phyloP scores from a whole-genome alignment of 1,140 invertebrate species.

The Drosophila fuyamai region DNA sequence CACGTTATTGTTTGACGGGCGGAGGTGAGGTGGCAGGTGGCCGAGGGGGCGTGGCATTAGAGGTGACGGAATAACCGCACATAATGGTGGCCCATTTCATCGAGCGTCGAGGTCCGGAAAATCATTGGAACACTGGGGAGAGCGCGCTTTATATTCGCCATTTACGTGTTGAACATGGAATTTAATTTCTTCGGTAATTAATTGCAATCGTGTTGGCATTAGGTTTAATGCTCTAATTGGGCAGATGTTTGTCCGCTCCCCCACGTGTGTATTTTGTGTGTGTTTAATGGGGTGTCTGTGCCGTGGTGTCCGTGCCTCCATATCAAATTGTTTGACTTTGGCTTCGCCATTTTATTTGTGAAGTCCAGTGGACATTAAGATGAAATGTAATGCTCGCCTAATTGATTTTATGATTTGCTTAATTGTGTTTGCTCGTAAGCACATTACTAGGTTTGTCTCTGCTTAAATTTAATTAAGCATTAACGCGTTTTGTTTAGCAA shows the following conservation, averaged over 20 bases:
- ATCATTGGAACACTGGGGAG: constrained; percentile 4
- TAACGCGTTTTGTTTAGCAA: constrained; percentile 2
- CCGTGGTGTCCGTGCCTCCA: constrained; percentile 13
- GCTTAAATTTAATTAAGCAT: constrained; percentile 10
- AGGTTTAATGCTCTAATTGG: constrained; percentile 80
- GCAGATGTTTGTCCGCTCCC: constrained; percentile 41
- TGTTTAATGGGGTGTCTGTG: constrained; percentile 17
- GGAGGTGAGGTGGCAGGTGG: neutral
- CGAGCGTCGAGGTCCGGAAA: constrained; percentile 1
- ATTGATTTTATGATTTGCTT: constrained; percentile 78
- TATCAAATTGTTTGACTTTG: constrained; percentile 61
- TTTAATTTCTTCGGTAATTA: constrained; percentile 83
- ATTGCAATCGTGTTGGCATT: constrained; percentile 83
- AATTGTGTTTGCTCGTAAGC: constrained; percentile 33
- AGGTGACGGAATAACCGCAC: constrained; percentile 42
- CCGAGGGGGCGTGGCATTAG: constrained; percentile 16
- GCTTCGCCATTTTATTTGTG: constrained; percentile 64
- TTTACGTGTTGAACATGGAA: constrained; percentile 81
- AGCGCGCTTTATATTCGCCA: constrained; percentile 63
- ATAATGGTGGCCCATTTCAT: constrained; percentile 48
- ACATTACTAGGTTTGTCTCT: neutral
- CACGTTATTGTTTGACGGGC: constrained; percentile 33
- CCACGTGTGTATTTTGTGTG: constrained; percentile 7
- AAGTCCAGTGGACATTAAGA: constrained; percentile 58
- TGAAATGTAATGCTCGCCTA: constrained; percentile 56